Evolutionary conservation across 2,113 vertebrate species (phyloP).

Genomic region (Dendrocopos noguchii): DNA sequence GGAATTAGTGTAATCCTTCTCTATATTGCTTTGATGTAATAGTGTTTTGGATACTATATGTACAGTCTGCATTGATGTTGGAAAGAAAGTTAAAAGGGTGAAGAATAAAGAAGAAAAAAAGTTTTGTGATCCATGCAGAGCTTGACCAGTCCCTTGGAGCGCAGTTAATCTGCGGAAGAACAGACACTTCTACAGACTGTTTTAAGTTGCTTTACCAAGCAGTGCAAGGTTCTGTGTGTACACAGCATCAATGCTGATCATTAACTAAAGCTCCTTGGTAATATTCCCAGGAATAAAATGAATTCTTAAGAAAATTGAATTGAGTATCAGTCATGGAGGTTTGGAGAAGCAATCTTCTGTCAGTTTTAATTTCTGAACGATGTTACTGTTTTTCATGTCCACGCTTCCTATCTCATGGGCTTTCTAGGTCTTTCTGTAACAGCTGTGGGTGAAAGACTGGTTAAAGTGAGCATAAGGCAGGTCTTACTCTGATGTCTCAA

Average conservation of each 20-base stretch:
- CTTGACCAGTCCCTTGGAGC: background rate
- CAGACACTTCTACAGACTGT: background rate
- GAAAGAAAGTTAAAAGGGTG: conserved; percentile 9
- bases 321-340: background rate
- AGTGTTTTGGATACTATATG: background rate
- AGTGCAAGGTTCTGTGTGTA: background rate
- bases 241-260: background rate
- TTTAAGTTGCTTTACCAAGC: background rate
- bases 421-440: background rate
- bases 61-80: background rate
- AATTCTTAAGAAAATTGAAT: background rate
- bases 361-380: background rate
- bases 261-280: background rate
- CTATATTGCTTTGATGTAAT: conserved; percentile 13
- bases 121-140: background rate
- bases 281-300: background rate
- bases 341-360: background rate
- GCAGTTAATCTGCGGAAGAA: background rate
- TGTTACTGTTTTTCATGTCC: background rate
- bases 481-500: background rate
- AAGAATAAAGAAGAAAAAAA: background rate
- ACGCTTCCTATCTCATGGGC: background rate
- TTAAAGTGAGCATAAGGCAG: background rate
- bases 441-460: background rate
- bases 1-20: background rate